phyloP scores from a whole-genome alignment of 2,113 vertebrate species.

The Mus spicilegus region DNA sequence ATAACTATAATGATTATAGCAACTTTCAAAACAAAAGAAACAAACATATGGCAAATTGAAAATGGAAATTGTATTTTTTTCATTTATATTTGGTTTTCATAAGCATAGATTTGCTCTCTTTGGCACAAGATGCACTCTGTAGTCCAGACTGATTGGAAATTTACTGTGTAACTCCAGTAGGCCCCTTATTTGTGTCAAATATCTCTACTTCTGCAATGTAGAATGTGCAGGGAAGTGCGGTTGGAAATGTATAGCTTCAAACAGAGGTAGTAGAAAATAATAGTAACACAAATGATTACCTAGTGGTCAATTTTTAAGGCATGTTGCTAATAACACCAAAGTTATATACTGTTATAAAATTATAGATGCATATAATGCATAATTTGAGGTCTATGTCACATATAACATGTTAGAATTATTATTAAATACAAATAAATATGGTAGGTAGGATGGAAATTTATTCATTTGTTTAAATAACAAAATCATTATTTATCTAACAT shows the following conservation, averaged over 20 bases:
- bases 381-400: neutral
- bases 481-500: neutral
- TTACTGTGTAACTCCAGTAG: neutral
- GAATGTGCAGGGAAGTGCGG: no score
- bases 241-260: neutral
- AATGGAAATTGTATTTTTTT: constrained; percentile 26
- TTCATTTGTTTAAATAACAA: neutral
- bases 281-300: constrained; percentile 71
- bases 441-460: neutral
- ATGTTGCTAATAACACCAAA: neutral
- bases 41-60: neutral
- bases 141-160: neutral
- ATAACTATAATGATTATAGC: constrained; percentile 20
- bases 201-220: neutral
- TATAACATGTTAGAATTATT: neutral
- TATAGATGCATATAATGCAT: neutral
- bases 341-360: neutral
- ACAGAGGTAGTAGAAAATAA: constrained; percentile 43
- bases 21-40: constrained; percentile 31
- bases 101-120: neutral
- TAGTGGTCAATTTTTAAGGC: neutral
- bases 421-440: neutral
- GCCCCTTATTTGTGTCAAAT: neutral
- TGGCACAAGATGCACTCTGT: neutral
- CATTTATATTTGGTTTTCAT: neutral